Evolutionary conservation across 1,140 invertebrate species (phyloP).

Genomic region (Hypothenemus hampei): DNA sequence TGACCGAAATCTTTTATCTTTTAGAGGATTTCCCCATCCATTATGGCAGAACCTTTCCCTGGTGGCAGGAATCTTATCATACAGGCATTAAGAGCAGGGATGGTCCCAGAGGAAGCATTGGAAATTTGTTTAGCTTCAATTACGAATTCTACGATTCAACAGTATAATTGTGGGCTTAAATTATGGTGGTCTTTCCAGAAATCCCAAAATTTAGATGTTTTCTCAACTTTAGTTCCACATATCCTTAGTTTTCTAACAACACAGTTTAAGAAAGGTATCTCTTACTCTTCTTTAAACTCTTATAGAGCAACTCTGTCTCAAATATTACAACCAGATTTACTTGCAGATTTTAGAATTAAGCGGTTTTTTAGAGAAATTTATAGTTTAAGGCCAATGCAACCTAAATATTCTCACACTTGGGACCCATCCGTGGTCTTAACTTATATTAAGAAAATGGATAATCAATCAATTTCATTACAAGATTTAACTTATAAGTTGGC

Average conservation of each 20-base stretch:
- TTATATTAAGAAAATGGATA: background rate
- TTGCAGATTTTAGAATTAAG: slow-evolving; percentile 11
- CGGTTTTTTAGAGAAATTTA: slow-evolving; percentile 13
- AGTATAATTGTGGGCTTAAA: slow-evolving; percentile 15
- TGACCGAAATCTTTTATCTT: too few species aligned
- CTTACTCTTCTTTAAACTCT: slow-evolving; percentile 8
- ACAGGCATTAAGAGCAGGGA: slow-evolving; percentile 3
- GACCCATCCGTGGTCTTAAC: slow-evolving; percentile 7
- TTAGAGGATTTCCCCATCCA: slow-evolving; percentile 2
- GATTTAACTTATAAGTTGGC: slow-evolving; percentile 7
- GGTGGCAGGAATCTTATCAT: slow-evolving; percentile 18
- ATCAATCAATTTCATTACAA: background rate
- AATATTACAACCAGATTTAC: background rate
- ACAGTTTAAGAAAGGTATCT: slow-evolving; percentile 16
- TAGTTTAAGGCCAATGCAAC: background rate
- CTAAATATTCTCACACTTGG: slow-evolving; percentile 18
- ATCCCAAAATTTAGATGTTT: background rate
- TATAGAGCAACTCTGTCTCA: slow-evolving; percentile 3
- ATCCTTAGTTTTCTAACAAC: slow-evolving; percentile 7
- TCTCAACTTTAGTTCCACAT: background rate
- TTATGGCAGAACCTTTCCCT: slow-evolving; percentile 18
- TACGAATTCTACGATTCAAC: slow-evolving; percentile 3
- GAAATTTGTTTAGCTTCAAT: slow-evolving; percentile 15
- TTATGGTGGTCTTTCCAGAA: slow-evolving; percentile 10
- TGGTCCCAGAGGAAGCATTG: slow-evolving; percentile 2